phyloP scores from a whole-genome alignment of 2,888 invertebrate species.

The Scrobipalpa atriplicella region DNA sequence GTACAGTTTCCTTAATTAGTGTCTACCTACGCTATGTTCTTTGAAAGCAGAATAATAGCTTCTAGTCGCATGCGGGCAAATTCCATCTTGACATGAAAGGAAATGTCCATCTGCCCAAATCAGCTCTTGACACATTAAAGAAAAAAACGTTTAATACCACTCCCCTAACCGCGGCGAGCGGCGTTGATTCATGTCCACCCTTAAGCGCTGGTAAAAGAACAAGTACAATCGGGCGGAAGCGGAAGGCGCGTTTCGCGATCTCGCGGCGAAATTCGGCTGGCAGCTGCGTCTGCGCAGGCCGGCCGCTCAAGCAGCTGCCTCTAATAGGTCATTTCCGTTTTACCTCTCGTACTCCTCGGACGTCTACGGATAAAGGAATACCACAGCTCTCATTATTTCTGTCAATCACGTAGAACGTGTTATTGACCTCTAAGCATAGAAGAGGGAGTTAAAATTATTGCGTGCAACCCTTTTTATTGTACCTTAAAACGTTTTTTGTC shows the following conservation, averaged over 20 bases:
- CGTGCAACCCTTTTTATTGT: slow-evolving; percentile 9
- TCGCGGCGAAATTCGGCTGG: slow-evolving; percentile 75
- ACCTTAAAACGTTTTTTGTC: not conserved
- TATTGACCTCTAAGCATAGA: not conserved
- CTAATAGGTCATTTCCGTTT: slow-evolving; percentile 79
- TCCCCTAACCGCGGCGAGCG: slow-evolving; percentile 49
- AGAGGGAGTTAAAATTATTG: not conserved
- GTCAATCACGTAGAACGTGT: slow-evolving; percentile 6
- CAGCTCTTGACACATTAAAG: slow-evolving; percentile 34
- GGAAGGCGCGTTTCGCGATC: slow-evolving; percentile 82
- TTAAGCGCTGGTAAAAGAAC: slow-evolving; percentile 51
- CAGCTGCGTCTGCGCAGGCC: slow-evolving; percentile 67
- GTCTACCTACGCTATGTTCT: slow-evolving; percentile 12
- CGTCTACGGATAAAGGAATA: slow-evolving; percentile 35
- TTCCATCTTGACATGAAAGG: slow-evolving; percentile 26
- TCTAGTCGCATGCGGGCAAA: slow-evolving; percentile 5
- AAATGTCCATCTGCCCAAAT: slow-evolving; percentile 39
- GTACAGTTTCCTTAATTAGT: slow-evolving; percentile 34
- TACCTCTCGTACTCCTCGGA: slow-evolving; percentile 52
- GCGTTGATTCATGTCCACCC: slow-evolving; percentile 70
- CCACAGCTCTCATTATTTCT: slow-evolving; percentile 22
- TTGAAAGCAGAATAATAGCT: slow-evolving; percentile 17
- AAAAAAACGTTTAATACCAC: slow-evolving; percentile 41
- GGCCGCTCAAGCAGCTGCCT: slow-evolving; percentile 58
- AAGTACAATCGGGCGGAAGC: slow-evolving; percentile 76